These are phyloP conservation scores for Cavia porcellus DNA, from an alignment of 2,113 vertebrate genomes.

Conservation along the genomic window DNA sequence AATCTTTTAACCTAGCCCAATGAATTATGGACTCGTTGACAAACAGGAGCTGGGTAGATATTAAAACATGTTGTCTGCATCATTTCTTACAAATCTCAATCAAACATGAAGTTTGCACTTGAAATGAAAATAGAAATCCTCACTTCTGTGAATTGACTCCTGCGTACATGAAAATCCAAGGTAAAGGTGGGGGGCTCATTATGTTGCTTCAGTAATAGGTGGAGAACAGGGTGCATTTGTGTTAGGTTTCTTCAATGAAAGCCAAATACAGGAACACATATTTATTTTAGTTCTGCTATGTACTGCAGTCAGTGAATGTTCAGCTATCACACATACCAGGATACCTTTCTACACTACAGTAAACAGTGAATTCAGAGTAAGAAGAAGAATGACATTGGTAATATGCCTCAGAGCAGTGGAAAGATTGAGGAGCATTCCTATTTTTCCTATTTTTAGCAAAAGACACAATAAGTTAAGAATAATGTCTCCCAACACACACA, in stretches of 20 bases:
- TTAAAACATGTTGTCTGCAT: neutral
- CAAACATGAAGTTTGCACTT: neutral
- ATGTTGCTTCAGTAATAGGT: fast-evolving
- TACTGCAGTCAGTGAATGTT: neutral
- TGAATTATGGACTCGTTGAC: neutral
- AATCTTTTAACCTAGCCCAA: neutral
- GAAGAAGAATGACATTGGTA: neutral
- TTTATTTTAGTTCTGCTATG: neutral
- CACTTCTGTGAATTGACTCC: neutral
- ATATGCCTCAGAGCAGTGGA: neutral
- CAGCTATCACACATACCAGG: neutral
- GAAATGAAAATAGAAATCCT: neutral
- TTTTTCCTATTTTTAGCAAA: neutral
- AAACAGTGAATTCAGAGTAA: neutral
- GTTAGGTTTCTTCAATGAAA: neutral
- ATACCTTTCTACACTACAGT: neutral
- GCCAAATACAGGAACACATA: neutral
- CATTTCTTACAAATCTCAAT: neutral
- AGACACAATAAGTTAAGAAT: neutral
- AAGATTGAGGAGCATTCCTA: neutral
- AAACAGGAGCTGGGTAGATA: neutral
- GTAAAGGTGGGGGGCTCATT: neutral
- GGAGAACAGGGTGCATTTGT: fast-evolving
- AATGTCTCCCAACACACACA: neutral
- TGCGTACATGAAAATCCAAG: neutral